Base-by-base conservation (phyloP, 2,113 vertebrate species). In the Mobula hypostoma region DNA sequence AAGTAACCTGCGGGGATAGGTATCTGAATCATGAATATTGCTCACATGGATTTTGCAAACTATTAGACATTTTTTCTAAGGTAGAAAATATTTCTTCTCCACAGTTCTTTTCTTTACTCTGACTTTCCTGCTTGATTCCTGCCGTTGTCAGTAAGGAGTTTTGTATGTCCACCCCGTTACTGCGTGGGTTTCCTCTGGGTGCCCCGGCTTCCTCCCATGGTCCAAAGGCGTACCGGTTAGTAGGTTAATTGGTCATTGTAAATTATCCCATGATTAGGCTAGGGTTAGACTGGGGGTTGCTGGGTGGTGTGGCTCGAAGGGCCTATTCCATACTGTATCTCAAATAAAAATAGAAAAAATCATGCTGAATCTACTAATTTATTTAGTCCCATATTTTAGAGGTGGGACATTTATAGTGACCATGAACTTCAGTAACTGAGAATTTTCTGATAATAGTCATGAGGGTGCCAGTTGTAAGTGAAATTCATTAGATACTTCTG, bases 1-100 rank as follows among this genome's bases (percentile, higher is more conserved):
- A 29, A 97, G 94, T 29, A 96, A 94, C 15, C 94, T 96, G 0
- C 4, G 56, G 15, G 94, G 63, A 72, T 95, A 96, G 0, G 95
- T 95, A 88, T 96, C 95, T 0, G 96, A 96, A 1, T 68, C 40
- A 66, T 48, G 72, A 32, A 9, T 80, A 48, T 40, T 40, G 66
- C 19, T 94, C 74, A 40, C 36, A 70, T 56, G 27, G 58, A 36
- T 36, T 40, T 58, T 82, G 66, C 7, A 72, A 72, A 92, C 66
- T 92, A 7, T n/a, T 48, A 5, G 90, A 72, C 90, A 92, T 92
- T 40, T 92, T 72, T 77, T 72, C 36, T 36, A 72, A 14, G 66
- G 7, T 72, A 27, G 32, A 36, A 40, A 36, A 40, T 19, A 87
- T 29, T 24, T 27, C 66, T 68, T 32, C 63, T 91, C 7, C 68